Evolutionary conservation across 2,113 vertebrate species (phyloP), one percentile per base, ranked within the genome.

Genomic region (Clupea harengus): DNA sequence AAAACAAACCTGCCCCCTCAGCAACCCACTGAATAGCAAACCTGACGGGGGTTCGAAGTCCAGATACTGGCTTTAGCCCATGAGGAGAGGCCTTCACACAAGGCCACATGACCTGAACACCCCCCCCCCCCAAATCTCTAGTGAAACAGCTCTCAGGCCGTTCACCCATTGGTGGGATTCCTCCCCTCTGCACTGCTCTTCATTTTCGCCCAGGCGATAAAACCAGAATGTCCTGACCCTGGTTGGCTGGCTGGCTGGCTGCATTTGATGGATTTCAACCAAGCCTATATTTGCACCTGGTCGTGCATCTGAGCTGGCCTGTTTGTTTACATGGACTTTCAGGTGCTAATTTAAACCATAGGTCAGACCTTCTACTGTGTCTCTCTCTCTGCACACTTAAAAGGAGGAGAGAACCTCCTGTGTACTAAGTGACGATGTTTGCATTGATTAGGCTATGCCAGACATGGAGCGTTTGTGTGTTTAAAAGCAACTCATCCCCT

Each of bases 351-450:
- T 82, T 83, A 83, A 49, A 85, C 67, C 67, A 75, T 39, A 17
- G 67, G 28, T 75, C 67, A 75, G 28, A 75, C 67, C 67, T 75
- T 28, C 10, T 39, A 4, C 54, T 57, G 17, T 57, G 17, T 57
- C 54, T 57, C 20, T 20, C 54, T 54, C 54, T 57, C 20, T 22
- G 17, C 52, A 72, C 22, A 81, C 50, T 81, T 84, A 85, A 82
- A 84, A 44, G 78, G 0, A 32, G 64, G 81, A 89, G 88, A 91
- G 87, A 0, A 32, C 81, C 84, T 89, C 86, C 84, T 87, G 90
- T 91, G 90, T 91, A 83, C 84, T 84, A 6, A 45, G 28, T 82
- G 85, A 90, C 89, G 90, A 91, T 85, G 84, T 83, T 6, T 84
- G 83, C 88, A 89, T 88, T 92, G 88, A 92, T 80, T 47, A 81